Percentiles rank a stretch among this genome's conserved stretches.
phyloP scores from a whole-genome alignment of 2,797 vertebrate genomes.

The Bradypus variegatus region DNA sequence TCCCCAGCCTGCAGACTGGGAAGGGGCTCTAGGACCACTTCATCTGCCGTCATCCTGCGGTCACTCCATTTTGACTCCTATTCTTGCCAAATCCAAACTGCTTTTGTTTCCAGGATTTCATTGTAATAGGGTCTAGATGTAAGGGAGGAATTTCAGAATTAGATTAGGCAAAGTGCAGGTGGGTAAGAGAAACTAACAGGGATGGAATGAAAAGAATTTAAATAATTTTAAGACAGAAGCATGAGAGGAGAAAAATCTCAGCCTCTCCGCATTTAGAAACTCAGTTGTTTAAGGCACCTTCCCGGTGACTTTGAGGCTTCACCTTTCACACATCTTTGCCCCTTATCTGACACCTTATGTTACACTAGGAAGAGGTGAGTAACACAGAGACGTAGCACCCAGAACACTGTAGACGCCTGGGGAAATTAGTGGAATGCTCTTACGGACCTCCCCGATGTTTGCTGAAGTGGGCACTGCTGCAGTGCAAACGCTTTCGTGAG shows the following conservation, averaged over 20 bases:
- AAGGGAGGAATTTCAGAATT: neutral
- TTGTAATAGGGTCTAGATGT: neutral
- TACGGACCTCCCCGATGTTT: neutral
- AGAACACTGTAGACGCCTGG: neutral
- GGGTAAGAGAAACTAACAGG: neutral
- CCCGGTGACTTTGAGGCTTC: neutral
- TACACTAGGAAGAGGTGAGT: neutral
- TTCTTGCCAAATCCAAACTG: neutral
- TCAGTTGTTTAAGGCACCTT: neutral
- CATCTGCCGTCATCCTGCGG: neutral
- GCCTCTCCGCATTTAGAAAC: neutral
- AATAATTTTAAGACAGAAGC: neutral
- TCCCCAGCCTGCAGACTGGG: too few species aligned
- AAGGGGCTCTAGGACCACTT: neutral
- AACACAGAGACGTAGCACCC: neutral
- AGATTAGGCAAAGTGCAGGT: neutral
- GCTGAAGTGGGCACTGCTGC: neutral
- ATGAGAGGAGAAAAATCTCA: neutral
- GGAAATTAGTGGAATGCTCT: neutral
- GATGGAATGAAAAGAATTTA: neutral
- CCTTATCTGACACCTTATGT: neutral
- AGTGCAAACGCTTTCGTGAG: neutral
- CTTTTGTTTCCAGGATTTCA: neutral
- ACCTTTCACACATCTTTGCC: neutral
- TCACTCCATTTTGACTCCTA: neutral